Evolutionary conservation across 1,140 invertebrate species (phyloP).

Genomic region (Drosophila pruinosa): DNA sequence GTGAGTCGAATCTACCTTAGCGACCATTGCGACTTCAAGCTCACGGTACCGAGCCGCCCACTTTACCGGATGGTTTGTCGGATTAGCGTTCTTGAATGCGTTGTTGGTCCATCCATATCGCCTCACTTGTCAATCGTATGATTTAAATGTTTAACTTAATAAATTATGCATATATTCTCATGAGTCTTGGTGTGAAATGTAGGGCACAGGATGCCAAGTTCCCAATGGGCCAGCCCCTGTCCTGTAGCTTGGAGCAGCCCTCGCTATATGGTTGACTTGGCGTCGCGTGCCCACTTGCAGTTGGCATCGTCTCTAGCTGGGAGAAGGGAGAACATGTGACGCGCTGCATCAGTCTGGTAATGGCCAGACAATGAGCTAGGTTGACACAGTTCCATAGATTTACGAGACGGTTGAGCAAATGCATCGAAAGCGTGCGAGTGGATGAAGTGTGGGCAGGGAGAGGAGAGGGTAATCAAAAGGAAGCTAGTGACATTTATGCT

Average conservation of each 20-base stretch:
- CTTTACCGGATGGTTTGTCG: not conserved
- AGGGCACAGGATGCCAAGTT: not conserved
- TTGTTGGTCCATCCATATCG: constrained; percentile 3
- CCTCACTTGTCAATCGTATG: constrained; percentile 24
- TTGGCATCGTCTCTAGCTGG: constrained; percentile 26
- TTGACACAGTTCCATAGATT: constrained; percentile 61
- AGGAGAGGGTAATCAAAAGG: not conserved
- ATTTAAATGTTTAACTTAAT: constrained; percentile 5
- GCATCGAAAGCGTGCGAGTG: not conserved
- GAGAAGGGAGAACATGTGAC: not conserved
- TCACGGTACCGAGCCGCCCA: constrained; percentile 22
- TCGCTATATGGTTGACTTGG: not conserved
- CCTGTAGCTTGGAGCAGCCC: not conserved
- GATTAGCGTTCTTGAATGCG: constrained; percentile 35
- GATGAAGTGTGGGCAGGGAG: not conserved
- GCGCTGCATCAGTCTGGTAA: constrained; percentile 14
- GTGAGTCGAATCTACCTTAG: too few relatives aligned
- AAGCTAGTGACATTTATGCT: constrained; percentile 67
- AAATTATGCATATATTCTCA: not conserved
- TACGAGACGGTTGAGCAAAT: not conserved
- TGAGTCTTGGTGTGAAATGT: not conserved
- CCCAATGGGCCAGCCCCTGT: not conserved
- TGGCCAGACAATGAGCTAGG: constrained; percentile 53
- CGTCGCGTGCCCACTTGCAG: constrained; percentile 22
- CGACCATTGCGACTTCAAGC: constrained; percentile 24